A percentile compares a stretch with the other conserved stretches of the same genome.
Evolutionary conservation across 2,113 vertebrate species (phyloP).

Genomic region (Odobenus rosmarus): DNA sequence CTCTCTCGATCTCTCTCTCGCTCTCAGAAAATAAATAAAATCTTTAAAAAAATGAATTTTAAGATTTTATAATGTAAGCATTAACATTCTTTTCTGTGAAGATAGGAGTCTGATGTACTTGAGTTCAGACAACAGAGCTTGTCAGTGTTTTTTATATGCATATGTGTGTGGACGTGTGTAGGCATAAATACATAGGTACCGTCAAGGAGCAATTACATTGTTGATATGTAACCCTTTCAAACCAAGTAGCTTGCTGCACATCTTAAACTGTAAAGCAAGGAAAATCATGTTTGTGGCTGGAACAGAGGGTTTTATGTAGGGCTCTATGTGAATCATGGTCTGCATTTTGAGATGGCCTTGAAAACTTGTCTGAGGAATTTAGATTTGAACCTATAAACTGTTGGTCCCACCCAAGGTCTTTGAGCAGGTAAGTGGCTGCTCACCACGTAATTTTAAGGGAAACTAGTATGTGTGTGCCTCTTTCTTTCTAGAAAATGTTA

Average conservation of each 20-base stretch:
- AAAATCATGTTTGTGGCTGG: not conserved
- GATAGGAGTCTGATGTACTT: not conserved
- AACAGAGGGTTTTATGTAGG: not conserved
- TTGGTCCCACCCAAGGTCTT: not conserved
- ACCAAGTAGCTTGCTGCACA: not conserved
- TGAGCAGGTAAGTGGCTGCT: not conserved
- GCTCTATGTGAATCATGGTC: not conserved
- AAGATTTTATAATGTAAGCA: not conserved
- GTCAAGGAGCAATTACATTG: not conserved
- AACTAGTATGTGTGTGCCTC: not conserved
- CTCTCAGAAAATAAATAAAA: no score
- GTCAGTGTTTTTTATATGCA: not conserved
- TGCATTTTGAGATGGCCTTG: not conserved
- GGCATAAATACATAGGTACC: not conserved
- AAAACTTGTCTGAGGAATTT: not conserved
- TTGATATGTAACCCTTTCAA: not conserved
- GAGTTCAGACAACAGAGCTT: not conserved
- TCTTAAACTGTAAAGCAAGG: not conserved
- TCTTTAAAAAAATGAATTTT: no score
- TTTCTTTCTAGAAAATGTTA: not conserved
- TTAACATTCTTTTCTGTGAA: not conserved
- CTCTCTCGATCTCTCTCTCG: no score
- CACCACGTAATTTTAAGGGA: not conserved
- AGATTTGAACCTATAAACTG: not conserved
- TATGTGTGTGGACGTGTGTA: not conserved